phyloP scores from a whole-genome alignment of 2,113 vertebrate genomes.

The Gila orcuttii region DNA sequence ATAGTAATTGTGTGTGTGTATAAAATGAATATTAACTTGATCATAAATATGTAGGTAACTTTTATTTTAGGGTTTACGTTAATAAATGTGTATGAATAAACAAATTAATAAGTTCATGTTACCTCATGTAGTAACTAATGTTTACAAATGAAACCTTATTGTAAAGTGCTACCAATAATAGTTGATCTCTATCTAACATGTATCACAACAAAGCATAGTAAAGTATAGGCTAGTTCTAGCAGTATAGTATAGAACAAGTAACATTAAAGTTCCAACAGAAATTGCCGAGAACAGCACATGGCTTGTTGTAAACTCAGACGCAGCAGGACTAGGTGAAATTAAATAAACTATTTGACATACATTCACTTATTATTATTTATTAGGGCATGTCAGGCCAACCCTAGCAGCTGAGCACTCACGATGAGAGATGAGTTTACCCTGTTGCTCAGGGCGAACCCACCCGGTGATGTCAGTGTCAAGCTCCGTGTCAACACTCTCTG shows the following conservation, averaged over 20 bases:
- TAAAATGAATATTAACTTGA: too few species aligned
- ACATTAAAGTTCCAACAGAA: neutral
- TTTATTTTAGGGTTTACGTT: too few species aligned
- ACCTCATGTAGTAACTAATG: too few species aligned
- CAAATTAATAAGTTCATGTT: too few species aligned
- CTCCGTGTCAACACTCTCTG: constrained; percentile 28
- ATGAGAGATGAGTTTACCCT: constrained; percentile 3
- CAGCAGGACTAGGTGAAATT: neutral
- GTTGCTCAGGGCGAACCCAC: constrained; percentile 21
- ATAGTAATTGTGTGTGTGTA: neutral
- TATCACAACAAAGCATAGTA: neutral
- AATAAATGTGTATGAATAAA: too few species aligned
- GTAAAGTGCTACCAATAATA: neutral
- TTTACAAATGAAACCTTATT: too few species aligned
- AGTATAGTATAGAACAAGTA: neutral
- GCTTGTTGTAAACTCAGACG: neutral
- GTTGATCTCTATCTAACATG: neutral
- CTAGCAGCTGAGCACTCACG: neutral
- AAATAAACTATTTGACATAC: neutral
- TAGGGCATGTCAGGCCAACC: neutral
- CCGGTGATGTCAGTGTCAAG: constrained; percentile 34
- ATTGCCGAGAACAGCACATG: neutral
- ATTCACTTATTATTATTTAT: neutral
- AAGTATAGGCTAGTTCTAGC: too few species aligned
- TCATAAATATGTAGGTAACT: too few species aligned